phyloP scores from a whole-genome alignment of 2,888 invertebrate genomes.

The Aphrophora alni region DNA sequence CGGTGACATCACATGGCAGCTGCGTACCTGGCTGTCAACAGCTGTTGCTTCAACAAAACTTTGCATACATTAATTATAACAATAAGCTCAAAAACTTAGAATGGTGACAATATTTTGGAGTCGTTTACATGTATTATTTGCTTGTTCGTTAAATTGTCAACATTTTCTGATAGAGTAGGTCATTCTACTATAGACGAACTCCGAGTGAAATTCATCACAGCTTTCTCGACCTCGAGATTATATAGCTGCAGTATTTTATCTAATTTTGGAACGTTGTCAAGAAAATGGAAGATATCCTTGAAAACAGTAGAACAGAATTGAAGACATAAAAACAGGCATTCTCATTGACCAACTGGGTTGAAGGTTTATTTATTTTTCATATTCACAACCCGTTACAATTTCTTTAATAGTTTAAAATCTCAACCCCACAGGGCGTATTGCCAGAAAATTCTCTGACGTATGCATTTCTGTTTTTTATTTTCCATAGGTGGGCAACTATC shows the following conservation, averaged over 20 bases:
- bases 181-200: no score
- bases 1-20: no score
- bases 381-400: conserved; percentile 2
- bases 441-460: background rate
- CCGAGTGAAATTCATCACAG: no score
- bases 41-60: no score
- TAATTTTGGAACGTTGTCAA: background rate
- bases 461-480: background rate
- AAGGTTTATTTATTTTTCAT: background rate
- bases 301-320: background rate
- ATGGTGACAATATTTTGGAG: no score
- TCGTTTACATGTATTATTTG: no score
- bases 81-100: no score
- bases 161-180: no score
- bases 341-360: background rate
- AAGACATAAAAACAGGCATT: background rate
- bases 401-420: background rate
- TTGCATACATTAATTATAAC: no score
- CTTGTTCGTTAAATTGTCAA: no score
- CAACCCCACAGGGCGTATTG: background rate
- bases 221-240: no score
- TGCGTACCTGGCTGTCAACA: no score
- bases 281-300: background rate
- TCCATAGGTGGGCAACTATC: background rate
- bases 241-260: background rate